A percentile compares a stretch with the other conserved stretches of the same genome.
Conservation (phyloP, 2,797 vertebrate species). For the Sebastes vulpes region DNA sequence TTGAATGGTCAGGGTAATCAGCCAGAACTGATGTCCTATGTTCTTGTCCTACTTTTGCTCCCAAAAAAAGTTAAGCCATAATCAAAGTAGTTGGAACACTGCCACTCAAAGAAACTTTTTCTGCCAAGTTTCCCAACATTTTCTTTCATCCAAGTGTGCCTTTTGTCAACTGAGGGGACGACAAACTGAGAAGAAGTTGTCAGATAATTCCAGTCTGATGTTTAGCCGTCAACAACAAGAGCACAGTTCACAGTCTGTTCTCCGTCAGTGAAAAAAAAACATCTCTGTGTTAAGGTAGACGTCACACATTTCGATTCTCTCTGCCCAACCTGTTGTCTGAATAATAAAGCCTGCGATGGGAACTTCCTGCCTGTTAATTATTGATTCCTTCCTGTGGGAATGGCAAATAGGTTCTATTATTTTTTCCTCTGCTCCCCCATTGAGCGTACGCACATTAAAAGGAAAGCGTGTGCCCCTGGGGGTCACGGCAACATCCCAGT, state of each 20-base stretch:
- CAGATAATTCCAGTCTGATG: constrained; percentile 21
- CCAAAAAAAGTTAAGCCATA: constrained; percentile 24
- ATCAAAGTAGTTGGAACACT: constrained; percentile 29
- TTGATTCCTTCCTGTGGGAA: constrained; percentile 63
- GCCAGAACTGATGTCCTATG: constrained; percentile 53
- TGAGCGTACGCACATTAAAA: constrained; percentile 7
- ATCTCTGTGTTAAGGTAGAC: constrained; percentile 23
- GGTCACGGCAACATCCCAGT: constrained; percentile 2
- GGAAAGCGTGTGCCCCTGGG: neutral
- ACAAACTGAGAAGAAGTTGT: neutral
- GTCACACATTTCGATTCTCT: constrained; percentile 53
- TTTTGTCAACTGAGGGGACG: constrained; percentile 2
- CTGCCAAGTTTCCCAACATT: neutral
- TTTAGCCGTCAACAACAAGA: constrained; percentile 22
- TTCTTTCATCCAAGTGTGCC: neutral
- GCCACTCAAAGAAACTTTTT: constrained; percentile 32
- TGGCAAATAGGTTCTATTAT: constrained; percentile 41
- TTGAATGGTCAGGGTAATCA: constrained; percentile 62
- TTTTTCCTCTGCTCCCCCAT: constrained; percentile 21
- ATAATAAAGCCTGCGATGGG: constrained; percentile 36
- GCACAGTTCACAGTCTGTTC: constrained; percentile 3
- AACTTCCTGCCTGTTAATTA: constrained; percentile 65
- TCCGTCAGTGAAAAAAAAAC: constrained; percentile 30
- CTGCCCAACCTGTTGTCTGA: constrained; percentile 50
- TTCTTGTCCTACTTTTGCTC: constrained; percentile 57